Base-by-base conservation (phyloP, 2,113 vertebrate species). In the human region DNA sequence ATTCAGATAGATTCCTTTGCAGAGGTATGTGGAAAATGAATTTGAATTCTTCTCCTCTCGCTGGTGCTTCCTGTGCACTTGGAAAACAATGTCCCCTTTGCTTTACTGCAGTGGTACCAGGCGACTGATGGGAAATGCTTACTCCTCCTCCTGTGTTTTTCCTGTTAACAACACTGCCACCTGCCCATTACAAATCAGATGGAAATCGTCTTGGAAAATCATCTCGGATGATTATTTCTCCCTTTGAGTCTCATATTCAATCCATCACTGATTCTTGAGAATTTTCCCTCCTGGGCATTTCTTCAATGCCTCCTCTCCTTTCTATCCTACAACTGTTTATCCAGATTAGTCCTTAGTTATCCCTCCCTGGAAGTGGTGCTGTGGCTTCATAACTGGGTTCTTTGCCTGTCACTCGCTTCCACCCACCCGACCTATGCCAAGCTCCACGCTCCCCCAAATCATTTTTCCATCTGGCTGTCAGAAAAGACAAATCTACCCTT, bases 381-480 rank as follows among this genome's bases (percentile, higher is more conserved):
- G 20, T 11, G 17, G 35, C 40, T 38, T 7, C 6, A 1, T 70
- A 61, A 35, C 43, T 55, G 61, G 40, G 48, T 76, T 93, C 68
- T 8, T 30, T 75, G 20, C 30, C 18, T 38, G 27, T 64, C 20
- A 12, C 84, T 43, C 79, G 16, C 20, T 50, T 64, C 61, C 61
- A 64, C 32, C 16, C 4, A 38, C 23, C 16, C 35, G n/a, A 35
- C 25, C 76, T 8, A 0, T 3, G 4, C 38, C 8, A 1, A 50
- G 23, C 52, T n/a, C 27, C 20, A 25, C 5, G 4, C 9, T n/a
- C 14, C 7, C 27, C 57, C 59, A 73, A 72, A 82, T 86, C 23
- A 12, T 16, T 83, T 89, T 94, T 40, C 73, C 27, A 59, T 50
- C 38, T 52, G 10, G 43, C 61, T 89, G 4, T 95, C 85, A 82